Conservation (phyloP, 2,888 invertebrate genomes). For the Amphipoea oculea region DNA sequence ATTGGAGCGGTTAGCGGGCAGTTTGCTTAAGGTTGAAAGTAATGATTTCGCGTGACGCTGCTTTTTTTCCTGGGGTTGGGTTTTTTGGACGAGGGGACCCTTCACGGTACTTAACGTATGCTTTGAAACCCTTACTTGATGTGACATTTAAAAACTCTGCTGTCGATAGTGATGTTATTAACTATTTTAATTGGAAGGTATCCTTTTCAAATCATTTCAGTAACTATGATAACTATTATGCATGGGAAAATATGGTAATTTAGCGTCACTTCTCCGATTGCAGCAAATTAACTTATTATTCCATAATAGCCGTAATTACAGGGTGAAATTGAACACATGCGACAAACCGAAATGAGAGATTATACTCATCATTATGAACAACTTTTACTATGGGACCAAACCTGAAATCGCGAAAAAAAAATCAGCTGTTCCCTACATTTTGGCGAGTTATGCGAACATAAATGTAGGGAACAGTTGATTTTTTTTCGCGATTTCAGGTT, state of each 20-base stretch:
- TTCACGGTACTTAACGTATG: neutral
- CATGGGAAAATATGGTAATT: neutral
- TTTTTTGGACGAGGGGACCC: slow-evolving; percentile 25
- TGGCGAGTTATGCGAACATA: too few relatives aligned
- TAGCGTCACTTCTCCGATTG: neutral
- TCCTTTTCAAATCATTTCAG: neutral
- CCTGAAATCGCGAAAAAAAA: too few relatives aligned
- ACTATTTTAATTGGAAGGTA: neutral
- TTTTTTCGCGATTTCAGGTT: too few relatives aligned
- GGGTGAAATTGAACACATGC: too few relatives aligned
- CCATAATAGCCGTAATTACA: slow-evolving; percentile 3
- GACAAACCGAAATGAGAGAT: too few relatives aligned
- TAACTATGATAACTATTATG: neutral
- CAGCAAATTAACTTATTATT: slow-evolving; percentile 2
- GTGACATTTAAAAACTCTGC: slow-evolving; percentile 6
- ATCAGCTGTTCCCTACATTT: too few relatives aligned
- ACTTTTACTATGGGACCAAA: too few relatives aligned
- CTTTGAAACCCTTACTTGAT: slow-evolving; percentile 18
- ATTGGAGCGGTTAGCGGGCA: slow-evolving; percentile 43
- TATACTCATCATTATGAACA: too few relatives aligned
- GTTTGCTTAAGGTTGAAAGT: slow-evolving; percentile 44
- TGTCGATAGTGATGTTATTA: slow-evolving; percentile 7
- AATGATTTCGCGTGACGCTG: slow-evolving; percentile 57
- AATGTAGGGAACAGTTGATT: too few relatives aligned
- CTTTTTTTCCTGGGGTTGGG: slow-evolving; percentile 25